phyloP scores from a whole-genome alignment of 1,140 invertebrate species.

The Microplitis demolitor region DNA sequence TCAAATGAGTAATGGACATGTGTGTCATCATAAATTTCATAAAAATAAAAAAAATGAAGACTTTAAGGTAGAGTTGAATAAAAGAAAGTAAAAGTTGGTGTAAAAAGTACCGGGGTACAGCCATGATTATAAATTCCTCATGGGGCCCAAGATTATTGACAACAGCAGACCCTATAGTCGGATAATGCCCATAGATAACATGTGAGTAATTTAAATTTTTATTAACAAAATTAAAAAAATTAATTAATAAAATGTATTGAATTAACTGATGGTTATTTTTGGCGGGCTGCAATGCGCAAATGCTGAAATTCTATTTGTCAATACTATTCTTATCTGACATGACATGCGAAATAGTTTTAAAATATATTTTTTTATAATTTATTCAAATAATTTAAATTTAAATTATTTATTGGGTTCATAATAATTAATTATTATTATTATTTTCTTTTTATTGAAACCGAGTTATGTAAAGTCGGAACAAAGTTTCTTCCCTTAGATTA shows the following conservation, averaged over 20 bases:
- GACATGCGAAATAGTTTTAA: no score
- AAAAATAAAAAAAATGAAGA: no score
- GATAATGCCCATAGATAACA: slow-evolving; percentile 34
- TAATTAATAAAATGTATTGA: background rate
- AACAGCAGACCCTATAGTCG: slow-evolving; percentile 38
- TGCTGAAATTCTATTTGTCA: slow-evolving; percentile 2
- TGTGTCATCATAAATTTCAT: no score
- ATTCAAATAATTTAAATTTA: background rate
- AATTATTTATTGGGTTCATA: background rate
- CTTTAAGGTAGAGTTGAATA: slow-evolving; percentile 25
- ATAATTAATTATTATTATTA: background rate
- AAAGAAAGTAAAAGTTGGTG: slow-evolving; percentile 10
- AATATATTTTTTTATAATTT: background rate
- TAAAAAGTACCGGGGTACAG: slow-evolving; percentile 4
- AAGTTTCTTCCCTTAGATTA: background rate
- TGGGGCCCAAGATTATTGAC: slow-evolving; percentile 30
- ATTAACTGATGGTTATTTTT: background rate
- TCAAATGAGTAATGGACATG: no score
- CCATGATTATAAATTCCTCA: slow-evolving; percentile 35
- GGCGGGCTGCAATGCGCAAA: slow-evolving; percentile 4
- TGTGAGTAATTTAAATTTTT: slow-evolving; percentile 33
- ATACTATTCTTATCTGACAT: background rate
- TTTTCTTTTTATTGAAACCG: background rate
- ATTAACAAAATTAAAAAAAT: background rate
- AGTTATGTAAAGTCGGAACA: background rate